Percentiles rank a stretch among this genome's conserved stretches.
Conservation (phyloP, 2,113 vertebrate genomes). For the Ophthalmolycus amberensis region DNA sequence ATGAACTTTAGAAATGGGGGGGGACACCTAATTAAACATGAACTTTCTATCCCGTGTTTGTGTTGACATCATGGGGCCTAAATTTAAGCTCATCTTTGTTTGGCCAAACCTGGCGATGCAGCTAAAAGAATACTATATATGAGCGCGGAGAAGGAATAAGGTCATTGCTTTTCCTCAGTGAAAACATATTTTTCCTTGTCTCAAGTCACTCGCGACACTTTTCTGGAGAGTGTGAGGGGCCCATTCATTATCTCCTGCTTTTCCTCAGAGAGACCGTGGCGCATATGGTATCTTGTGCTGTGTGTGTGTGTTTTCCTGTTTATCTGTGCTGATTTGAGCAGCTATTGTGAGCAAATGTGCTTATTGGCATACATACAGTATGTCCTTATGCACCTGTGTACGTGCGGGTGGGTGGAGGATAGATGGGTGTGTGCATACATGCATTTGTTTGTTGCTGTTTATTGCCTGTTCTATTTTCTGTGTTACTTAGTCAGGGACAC, state of each 20-base stretch:
- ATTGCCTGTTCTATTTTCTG: conserved; percentile 72
- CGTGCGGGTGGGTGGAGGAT: conserved; percentile 15
- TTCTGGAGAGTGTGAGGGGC: conserved; percentile 62
- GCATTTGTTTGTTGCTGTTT: conserved; percentile 68
- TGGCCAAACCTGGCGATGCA: conserved; percentile 69
- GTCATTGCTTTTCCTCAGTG: conserved; percentile 75
- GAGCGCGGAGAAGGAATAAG: conserved; percentile 76
- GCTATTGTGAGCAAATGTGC: neutral
- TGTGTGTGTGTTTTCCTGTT: conserved; percentile 53
- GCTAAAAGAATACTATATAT: conserved; percentile 52
- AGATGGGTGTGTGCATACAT: conserved; percentile 13
- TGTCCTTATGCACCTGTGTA: conserved; percentile 45
- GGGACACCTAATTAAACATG: conserved; percentile 90
- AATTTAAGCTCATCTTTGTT: conserved; percentile 84
- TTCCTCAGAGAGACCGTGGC: conserved; percentile 51
- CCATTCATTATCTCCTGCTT: conserved; percentile 71
- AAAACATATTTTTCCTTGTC: conserved; percentile 75
- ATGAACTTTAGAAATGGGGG: conserved; percentile 90
- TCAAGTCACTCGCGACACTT: conserved; percentile 69
- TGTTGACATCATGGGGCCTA: conserved; percentile 86
- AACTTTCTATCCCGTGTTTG: conserved; percentile 88
- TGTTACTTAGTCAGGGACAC: conserved; percentile 65
- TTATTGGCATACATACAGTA: conserved; percentile 48
- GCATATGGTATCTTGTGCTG: conserved; percentile 55
- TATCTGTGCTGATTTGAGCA: conserved; percentile 39